phyloP scores from a whole-genome alignment of 2,113 vertebrate genomes.

The Psephotus haematonotus region DNA sequence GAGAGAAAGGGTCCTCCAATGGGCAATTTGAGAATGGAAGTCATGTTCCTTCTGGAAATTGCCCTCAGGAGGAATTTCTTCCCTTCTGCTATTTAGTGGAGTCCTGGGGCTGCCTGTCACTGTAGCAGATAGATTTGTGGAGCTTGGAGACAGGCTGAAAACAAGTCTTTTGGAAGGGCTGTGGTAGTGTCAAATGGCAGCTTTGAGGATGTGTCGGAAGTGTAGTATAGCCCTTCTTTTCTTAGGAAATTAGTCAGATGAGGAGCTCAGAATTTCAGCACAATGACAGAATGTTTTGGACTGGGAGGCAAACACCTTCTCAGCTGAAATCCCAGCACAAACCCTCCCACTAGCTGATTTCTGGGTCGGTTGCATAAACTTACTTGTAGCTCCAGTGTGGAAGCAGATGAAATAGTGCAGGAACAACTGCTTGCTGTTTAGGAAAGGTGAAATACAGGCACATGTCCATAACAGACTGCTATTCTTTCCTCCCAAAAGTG shows the following conservation, averaged over 20 bases:
- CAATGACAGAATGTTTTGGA: neutral
- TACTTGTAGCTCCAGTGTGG: neutral
- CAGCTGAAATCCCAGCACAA: neutral
- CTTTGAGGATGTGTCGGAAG: neutral
- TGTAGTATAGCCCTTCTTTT: neutral
- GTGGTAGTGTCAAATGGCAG: neutral
- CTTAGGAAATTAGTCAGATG: neutral
- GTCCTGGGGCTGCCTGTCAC: neutral
- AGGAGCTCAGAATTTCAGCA: neutral
- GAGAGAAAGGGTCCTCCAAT: neutral
- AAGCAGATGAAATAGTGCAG: neutral
- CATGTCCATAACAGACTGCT: fast-evolving
- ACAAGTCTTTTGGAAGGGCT: neutral
- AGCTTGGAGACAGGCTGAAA: neutral
- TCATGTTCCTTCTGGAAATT: neutral
- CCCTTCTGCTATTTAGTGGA: neutral
- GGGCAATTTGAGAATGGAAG: neutral
- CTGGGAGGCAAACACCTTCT: fast-evolving
- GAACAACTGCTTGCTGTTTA: neutral
- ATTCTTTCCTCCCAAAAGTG: neutral
- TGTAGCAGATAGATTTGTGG: neutral
- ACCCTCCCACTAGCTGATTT: neutral
- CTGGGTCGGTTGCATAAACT: neutral
- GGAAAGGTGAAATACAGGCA: neutral
- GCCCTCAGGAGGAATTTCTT: neutral